Conservation (phyloP, 1,140 invertebrate genomes). For the Drosophila guanche region DNA sequence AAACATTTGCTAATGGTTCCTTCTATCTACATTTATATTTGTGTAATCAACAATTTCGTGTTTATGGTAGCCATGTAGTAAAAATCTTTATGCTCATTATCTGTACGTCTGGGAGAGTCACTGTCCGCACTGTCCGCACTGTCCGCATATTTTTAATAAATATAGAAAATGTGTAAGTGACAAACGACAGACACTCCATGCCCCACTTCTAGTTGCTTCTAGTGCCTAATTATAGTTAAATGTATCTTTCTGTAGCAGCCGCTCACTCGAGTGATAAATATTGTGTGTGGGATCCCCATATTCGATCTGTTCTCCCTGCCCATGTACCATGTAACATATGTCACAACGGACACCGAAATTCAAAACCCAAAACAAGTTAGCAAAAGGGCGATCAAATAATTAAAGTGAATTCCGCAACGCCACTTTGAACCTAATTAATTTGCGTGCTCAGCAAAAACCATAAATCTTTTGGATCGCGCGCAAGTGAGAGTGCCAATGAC, state of each 20-base stretch:
- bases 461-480: slow-evolving; percentile 10
- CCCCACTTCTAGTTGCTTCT: slow-evolving; percentile 1
- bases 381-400: slow-evolving; percentile 29
- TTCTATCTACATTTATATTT: slow-evolving; percentile 21
- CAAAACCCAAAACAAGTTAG: slow-evolving; percentile 6
- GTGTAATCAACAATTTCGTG: too few relatives aligned
- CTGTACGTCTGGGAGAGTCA: neutral
- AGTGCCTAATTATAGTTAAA: slow-evolving; percentile 8
- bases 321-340: slow-evolving; percentile 7
- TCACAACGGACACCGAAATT: neutral
- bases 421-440: slow-evolving; percentile 41
- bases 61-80: too few relatives aligned
- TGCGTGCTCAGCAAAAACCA: slow-evolving; percentile 29
- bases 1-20: slow-evolving; percentile 8
- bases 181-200: slow-evolving; percentile 12
- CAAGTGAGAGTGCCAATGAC: slow-evolving; percentile 8
- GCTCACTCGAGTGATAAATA: slow-evolving; percentile 30
- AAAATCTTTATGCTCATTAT: too few relatives aligned
- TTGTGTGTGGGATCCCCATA: neutral
- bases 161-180: slow-evolving; percentile 13
- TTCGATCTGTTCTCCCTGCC: neutral
- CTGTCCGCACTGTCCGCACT: slow-evolving; percentile 12
- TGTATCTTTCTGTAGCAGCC: slow-evolving; percentile 4
- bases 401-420: slow-evolving; percentile 11
- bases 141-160: slow-evolving; percentile 2